Evolutionary conservation across 2,113 vertebrate species (phyloP).

Genomic region (Entomyzon cyanotis): DNA sequence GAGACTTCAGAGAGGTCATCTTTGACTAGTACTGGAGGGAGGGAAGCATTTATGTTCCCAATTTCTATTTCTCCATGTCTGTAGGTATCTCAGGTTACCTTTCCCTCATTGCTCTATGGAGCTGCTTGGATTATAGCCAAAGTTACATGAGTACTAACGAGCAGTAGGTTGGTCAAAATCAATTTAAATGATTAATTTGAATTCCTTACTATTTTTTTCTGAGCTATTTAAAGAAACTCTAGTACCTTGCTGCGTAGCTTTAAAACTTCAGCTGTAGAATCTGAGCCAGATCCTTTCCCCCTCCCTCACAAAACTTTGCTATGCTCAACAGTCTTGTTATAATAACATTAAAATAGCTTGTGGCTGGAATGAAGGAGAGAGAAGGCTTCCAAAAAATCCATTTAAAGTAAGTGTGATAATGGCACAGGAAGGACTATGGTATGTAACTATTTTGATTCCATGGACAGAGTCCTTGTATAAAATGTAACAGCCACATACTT

Average conservation of each 20-base stretch:
- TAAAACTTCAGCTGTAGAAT: background rate
- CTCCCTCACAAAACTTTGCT: background rate
- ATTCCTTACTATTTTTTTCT: background rate
- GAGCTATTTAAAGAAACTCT: background rate
- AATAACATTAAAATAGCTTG: conserved; percentile 8
- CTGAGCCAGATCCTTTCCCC: background rate
- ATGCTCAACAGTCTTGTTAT: background rate
- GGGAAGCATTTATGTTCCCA: background rate
- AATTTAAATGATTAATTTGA: background rate
- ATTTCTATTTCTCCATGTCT: background rate
- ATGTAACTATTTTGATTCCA: background rate
- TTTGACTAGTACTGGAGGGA: background rate
- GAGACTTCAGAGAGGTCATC: background rate
- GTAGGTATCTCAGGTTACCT: background rate
- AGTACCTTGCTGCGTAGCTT: background rate
- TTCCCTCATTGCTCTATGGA: background rate
- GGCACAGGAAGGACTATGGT: background rate
- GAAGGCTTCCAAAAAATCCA: background rate
- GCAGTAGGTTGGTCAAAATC: background rate
- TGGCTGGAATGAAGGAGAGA: background rate
- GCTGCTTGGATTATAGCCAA: background rate
- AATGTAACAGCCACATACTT: background rate
- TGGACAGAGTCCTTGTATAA: background rate
- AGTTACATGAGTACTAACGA: background rate
- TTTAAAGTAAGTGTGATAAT: conserved; percentile 39